These are phyloP conservation scores for Riparia riparia DNA, from an alignment of 2,113 vertebrate genomes.

Conservation along the genomic window DNA sequence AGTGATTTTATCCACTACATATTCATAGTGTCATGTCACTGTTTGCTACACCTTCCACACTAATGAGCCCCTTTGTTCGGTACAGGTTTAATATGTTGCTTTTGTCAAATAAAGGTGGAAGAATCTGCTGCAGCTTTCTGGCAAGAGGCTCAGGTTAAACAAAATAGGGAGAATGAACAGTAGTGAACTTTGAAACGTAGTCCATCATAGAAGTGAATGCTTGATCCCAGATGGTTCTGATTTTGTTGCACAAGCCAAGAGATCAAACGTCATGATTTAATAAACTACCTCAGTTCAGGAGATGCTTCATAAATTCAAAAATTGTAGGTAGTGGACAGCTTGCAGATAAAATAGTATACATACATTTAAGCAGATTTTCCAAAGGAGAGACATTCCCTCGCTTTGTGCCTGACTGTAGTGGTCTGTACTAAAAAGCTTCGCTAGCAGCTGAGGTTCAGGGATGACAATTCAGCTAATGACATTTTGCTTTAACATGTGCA, in stretches of 20 bases:
- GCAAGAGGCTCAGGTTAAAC: slow-evolving; percentile 73
- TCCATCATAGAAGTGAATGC: not conserved
- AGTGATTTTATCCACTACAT: slow-evolving; percentile 46
- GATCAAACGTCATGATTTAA: not conserved
- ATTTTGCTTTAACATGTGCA: not conserved
- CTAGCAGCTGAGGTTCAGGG: slow-evolving; percentile 11
- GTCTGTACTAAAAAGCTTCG: not conserved
- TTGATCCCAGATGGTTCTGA: not conserved
- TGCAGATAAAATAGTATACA: not conserved
- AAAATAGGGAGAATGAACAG: not conserved
- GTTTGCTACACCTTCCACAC: slow-evolving; percentile 53
- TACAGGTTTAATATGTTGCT: slow-evolving; percentile 49
- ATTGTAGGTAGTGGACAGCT: not conserved
- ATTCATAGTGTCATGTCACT: slow-evolving; percentile 50
- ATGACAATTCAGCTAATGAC: not conserved
- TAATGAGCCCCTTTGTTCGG: slow-evolving; percentile 63
- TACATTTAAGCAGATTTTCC: not conserved
- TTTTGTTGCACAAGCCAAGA: slow-evolving; percentile 2
- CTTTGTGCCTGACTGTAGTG: not conserved
- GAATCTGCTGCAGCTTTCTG: slow-evolving; percentile 74
- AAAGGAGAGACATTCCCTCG: not conserved
- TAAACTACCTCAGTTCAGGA: slow-evolving; percentile 3
- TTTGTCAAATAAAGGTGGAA: slow-evolving; percentile 47
- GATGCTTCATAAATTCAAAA: not conserved
- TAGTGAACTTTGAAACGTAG: not conserved